A percentile compares a stretch with the other conserved stretches of the same genome.
Conservation (phyloP, 1,140 invertebrate species). For the Anastrepha obliqua region DNA sequence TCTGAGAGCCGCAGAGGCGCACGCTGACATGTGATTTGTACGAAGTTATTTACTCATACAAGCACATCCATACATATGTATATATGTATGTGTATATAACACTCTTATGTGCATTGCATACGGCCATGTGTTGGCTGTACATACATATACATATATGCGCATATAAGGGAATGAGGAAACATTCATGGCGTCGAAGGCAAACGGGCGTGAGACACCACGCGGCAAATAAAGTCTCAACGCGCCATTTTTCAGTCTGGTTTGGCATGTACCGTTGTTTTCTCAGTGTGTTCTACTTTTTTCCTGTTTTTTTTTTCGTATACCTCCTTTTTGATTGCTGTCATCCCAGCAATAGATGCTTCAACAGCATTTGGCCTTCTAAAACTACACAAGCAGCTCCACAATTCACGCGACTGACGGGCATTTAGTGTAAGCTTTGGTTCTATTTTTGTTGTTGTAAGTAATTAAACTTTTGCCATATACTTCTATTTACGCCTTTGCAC, state of each 20-base stretch:
- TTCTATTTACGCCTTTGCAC: not conserved
- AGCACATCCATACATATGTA: not conserved
- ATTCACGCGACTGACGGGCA: no score
- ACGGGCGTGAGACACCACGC: not conserved
- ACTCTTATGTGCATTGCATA: not conserved
- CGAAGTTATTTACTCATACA: conserved; percentile 2
- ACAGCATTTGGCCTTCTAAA: not conserved
- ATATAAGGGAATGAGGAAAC: not conserved
- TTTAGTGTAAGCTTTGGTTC: not conserved
- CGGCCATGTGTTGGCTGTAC: not conserved
- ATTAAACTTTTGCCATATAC: not conserved
- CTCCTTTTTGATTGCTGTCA: not conserved
- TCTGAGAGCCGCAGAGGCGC: not conserved
- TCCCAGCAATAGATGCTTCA: not conserved
- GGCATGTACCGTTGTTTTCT: not conserved
- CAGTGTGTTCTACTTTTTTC: not conserved
- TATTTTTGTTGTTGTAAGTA: not conserved
- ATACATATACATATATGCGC: not conserved
- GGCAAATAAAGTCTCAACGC: conserved; percentile 30
- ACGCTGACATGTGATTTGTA: not conserved
- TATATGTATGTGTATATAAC: not conserved
- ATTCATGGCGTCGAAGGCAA: not conserved
- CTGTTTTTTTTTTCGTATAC: not conserved
- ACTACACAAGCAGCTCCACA: not conserved
- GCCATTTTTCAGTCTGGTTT: not conserved